phyloP scores from a whole-genome alignment of 2,797 vertebrate species.

The Hyperoplus immaculatus region DNA sequence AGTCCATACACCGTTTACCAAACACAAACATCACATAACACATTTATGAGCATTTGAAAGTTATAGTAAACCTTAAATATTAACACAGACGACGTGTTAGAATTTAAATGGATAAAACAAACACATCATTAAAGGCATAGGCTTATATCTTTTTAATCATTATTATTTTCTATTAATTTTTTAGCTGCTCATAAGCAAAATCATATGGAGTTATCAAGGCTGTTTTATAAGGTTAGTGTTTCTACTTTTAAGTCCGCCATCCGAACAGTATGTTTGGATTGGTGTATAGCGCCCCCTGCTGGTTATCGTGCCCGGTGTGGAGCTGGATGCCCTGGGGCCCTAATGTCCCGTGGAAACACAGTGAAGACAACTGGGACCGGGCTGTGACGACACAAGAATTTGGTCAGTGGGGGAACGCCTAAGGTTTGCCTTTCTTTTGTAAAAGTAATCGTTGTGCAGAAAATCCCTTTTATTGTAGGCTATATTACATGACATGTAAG shows the following conservation, averaged over 20 bases:
- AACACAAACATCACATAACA: not conserved
- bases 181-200: rapidly evolving
- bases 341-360: conserved; percentile 49
- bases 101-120: not conserved
- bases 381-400: not conserved
- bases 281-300: conserved; percentile 81
- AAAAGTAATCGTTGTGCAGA: not conserved
- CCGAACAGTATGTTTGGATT: conserved; percentile 48
- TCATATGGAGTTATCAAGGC: not conserved
- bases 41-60: not conserved
- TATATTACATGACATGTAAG: not conserved
- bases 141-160: not conserved
- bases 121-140: not conserved
- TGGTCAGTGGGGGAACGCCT: too few relatives aligned
- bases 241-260: conserved; percentile 18
- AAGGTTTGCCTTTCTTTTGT: not conserved
- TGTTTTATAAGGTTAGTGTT: not conserved
- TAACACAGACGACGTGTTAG: not conserved
- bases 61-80: not conserved
- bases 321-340: conserved; percentile 68
- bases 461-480: not conserved
- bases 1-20: not conserved
- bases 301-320: conserved; percentile 44
- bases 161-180: not conserved
- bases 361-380: not conserved